A percentile compares a stretch with the other conserved stretches of the same genome.
Conservation (phyloP, 2,113 vertebrate genomes). For the Oceanodroma tethys region DNA sequence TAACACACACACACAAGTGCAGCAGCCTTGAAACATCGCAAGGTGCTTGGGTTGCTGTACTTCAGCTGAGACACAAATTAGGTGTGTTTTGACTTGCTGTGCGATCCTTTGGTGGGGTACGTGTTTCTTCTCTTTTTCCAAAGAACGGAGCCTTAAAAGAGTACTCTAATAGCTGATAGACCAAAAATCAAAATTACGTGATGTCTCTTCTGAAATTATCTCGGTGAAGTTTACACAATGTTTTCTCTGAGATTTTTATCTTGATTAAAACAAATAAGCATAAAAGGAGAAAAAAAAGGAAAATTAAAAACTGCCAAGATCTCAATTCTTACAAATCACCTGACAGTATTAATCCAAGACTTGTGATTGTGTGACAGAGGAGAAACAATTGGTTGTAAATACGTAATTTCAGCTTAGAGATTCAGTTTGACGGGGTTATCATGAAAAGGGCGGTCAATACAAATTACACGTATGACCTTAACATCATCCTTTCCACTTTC, state of each 20-base stretch:
- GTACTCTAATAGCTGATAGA: background rate
- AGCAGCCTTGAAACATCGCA: background rate
- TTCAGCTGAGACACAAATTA: background rate
- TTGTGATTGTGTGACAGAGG: background rate
- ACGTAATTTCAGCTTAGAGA: background rate
- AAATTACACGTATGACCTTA: background rate
- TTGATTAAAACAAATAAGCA: background rate
- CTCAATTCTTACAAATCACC: background rate
- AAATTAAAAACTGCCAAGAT: background rate
- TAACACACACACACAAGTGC: background rate
- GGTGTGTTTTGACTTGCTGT: background rate
- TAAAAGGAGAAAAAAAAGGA: background rate
- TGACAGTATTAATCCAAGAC: background rate
- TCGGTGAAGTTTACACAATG: background rate
- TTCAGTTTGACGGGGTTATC: background rate
- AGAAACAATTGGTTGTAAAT: background rate
- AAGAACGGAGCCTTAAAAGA: constrained; percentile 8
- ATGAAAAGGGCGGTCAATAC: background rate
- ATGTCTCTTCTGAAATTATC: background rate
- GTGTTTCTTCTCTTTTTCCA: background rate
- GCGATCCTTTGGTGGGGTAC: background rate
- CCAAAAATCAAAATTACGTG: background rate
- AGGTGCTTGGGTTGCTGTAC: background rate
- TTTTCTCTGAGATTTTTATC: background rate
- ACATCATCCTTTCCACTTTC: background rate